A percentile compares a stretch with the other conserved stretches of the same genome.
phyloP scores from a whole-genome alignment of 2,797 vertebrate species.

The Chrosomus eos region DNA sequence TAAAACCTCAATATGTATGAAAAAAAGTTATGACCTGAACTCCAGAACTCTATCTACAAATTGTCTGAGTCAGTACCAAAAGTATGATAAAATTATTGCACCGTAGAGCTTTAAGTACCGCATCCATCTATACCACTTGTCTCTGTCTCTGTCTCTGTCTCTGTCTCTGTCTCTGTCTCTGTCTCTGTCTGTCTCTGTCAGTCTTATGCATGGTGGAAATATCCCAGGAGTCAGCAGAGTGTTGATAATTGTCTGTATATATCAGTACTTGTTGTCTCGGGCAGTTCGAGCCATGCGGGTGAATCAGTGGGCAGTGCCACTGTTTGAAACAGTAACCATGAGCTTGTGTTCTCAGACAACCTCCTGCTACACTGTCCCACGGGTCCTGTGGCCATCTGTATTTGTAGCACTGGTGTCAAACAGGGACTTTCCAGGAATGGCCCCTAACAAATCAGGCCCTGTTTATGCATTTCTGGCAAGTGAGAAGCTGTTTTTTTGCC shows the following conservation, averaged over 20 bases:
- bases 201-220: not conserved
- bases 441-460: not conserved
- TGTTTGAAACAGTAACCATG: slow-evolving; percentile 29
- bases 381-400: not conserved
- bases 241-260: slow-evolving; percentile 29
- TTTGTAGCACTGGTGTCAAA: not conserved
- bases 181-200: not conserved
- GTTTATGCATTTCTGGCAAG: not conserved
- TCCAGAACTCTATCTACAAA: too few species aligned
- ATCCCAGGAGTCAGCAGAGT: not conserved
- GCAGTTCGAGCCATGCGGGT: slow-evolving; percentile 7
- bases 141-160: not conserved
- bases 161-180: not conserved
- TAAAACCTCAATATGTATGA: too few species aligned
- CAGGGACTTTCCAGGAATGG: slow-evolving; percentile 10
- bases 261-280: slow-evolving; percentile 15
- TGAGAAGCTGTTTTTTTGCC: not conserved
- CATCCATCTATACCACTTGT: not conserved
- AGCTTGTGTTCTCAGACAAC: slow-evolving; percentile 28
- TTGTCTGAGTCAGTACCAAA: too few species aligned
- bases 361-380: slow-evolving; percentile 23
- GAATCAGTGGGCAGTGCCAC: slow-evolving; percentile 13
- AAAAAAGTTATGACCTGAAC: too few species aligned
- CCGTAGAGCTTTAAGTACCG: not conserved
- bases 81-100: too few species aligned